Percentiles rank a stretch among this genome's conserved stretches.
Conservation (phyloP, 1,140 invertebrate species). For the Charaxes varanes region DNA sequence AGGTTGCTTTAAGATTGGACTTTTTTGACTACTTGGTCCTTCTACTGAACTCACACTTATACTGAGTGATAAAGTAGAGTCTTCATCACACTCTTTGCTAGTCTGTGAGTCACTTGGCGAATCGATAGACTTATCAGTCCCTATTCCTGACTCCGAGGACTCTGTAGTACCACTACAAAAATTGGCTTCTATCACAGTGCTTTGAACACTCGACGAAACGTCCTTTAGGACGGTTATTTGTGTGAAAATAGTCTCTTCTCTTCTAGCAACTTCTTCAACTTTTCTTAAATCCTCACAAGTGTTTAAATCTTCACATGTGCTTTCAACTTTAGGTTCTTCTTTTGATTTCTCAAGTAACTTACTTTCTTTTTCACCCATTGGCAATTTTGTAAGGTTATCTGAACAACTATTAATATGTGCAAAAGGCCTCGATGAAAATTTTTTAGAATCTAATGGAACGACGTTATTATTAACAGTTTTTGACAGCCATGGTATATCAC, state of each 20-base stretch:
- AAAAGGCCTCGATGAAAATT: constrained; percentile 59
- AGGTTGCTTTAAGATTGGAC: constrained; percentile 83
- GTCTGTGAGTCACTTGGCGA: constrained; percentile 67
- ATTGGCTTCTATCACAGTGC: constrained; percentile 61
- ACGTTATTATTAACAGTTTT: constrained; percentile 70
- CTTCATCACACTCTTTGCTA: constrained; percentile 70
- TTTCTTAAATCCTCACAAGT: constrained; percentile 37
- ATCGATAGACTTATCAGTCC: constrained; percentile 66
- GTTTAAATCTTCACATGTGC: constrained; percentile 26
- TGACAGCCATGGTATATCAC: constrained; percentile 68
- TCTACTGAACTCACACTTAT: constrained; percentile 62
- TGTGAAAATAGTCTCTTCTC: constrained; percentile 62
- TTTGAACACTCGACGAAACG: constrained; percentile 61
- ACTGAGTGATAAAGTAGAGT: constrained; percentile 64
- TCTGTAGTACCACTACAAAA: constrained; percentile 58
- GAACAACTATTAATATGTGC: constrained; percentile 59
- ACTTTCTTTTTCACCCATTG: constrained; percentile 18
- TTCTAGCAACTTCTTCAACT: constrained; percentile 56
- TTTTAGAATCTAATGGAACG: constrained; percentile 57
- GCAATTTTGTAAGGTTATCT: constrained; percentile 42
- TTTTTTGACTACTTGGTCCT: constrained; percentile 59
- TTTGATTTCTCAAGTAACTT: constrained; percentile 21
- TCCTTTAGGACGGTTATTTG: constrained; percentile 68
- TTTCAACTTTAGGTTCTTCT: constrained; percentile 24
- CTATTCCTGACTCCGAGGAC: constrained; percentile 64